Evolutionary conservation across 2,888 invertebrate genomes (phyloP), one percentile per base, ranked within the genome.

Genomic region (Cosmia trapezina): DNA sequence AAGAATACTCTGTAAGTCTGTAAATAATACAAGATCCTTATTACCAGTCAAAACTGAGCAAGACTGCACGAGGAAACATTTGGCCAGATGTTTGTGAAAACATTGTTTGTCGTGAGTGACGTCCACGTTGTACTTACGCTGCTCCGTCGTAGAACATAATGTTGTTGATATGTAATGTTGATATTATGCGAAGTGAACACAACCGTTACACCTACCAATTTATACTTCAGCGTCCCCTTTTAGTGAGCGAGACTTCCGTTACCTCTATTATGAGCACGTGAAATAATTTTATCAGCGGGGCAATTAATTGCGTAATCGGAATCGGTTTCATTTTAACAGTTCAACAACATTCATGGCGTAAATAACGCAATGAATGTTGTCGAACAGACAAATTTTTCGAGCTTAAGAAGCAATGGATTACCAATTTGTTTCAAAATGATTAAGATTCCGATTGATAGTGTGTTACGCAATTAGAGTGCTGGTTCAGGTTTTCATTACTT

Each of bases 121-220:
- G 68, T 78, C 51, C 41, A 60, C 54, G 67, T 73, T 63, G 73
- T 43, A 51, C 41, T 63, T 60, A 54, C 33, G 9, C 33, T 47
- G 12, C 28, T 28, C 45, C 64, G 37, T 68, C 49, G 60, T 45
- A 19, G 67, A 68, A 68, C 78, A 59, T 64, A 22, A 65, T 76
- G 64, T 64, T 68, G 78, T 78, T 78, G 66, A 67, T 63, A 49
- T 63, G 63, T 45, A 54, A 37, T 77, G 72, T 76, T 76, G 78
- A 66, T 67, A 37, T 60, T 69, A 64, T 43, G 54, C 59, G 33
- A 51, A 73, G 53, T 43, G 60, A 60, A 56, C 74, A 49, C 41
- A 33, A 11, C 59, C 37, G 43, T 33, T 43, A 56, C 53, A 67
- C 47, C 17, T 51, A 41, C 49, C n/a, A n/a, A 33, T 33, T 33